These are phyloP conservation scores for Branchinecta lynchi DNA, from an alignment of 1,140 invertebrate genomes.

Conservation along the genomic window DNA sequence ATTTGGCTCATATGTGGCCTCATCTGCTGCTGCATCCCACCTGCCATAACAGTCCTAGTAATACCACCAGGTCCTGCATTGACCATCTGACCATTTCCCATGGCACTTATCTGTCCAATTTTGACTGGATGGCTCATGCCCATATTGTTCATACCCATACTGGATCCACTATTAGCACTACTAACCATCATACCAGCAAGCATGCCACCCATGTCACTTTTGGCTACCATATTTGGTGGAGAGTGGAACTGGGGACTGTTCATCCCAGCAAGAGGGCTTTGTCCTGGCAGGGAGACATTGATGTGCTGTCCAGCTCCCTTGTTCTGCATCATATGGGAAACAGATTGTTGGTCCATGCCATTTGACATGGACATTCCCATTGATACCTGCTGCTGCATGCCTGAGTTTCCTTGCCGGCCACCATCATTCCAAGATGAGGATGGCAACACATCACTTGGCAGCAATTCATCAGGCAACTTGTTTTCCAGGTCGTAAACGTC, in stretches of 20 bases:
- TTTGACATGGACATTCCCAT: constrained; percentile 6
- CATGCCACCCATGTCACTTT: neutral
- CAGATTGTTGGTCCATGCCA: neutral
- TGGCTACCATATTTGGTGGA: neutral
- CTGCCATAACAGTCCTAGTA: neutral
- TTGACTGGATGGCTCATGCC: neutral
- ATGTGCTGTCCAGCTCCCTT: neutral
- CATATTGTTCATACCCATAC: neutral
- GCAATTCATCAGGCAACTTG: neutral
- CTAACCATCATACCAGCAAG: neutral
- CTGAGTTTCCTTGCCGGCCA: neutral
- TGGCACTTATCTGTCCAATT: neutral
- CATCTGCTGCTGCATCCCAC: constrained; percentile 2
- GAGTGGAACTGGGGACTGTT: constrained; percentile 3
- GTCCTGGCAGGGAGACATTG: neutral
- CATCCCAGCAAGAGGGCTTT: neutral
- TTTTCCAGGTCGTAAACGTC: neutral
- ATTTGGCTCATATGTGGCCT: constrained; percentile 2
- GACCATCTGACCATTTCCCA: constrained; percentile 5
- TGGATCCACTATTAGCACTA: constrained; percentile 1
- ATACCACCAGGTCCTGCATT: constrained; percentile 1
- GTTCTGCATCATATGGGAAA: neutral
- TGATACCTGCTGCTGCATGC: neutral
- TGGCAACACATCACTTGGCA: neutral
- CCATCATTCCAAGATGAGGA: neutral